phyloP scores from a whole-genome alignment of 2,888 invertebrate genomes.

The Limenitis camilla region DNA sequence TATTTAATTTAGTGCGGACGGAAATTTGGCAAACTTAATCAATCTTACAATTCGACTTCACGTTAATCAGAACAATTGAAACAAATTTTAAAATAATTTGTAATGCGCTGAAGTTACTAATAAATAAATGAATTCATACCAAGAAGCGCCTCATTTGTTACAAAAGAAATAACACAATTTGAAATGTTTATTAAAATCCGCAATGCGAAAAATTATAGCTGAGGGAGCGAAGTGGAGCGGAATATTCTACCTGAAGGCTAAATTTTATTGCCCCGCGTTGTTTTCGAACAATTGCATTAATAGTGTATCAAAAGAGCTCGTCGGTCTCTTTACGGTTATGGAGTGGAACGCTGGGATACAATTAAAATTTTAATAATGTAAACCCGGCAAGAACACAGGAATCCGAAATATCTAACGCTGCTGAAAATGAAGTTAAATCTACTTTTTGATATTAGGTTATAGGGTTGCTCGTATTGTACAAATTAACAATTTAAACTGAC shows the following conservation, averaged over 20 bases:
- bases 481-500: too few species aligned
- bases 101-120: too few species aligned
- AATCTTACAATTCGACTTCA: too few species aligned
- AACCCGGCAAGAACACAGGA: conserved; percentile 47
- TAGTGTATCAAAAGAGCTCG: conserved; percentile 66
- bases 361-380: conserved; percentile 69
- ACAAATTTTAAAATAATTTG: too few species aligned
- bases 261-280: conserved; percentile 65
- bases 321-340: conserved; percentile 60
- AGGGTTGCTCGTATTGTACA: too few species aligned
- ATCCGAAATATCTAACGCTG: conserved; percentile 27
- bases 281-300: conserved; percentile 74
- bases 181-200: conserved; percentile 49
- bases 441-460: too few species aligned
- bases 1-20: too few species aligned
- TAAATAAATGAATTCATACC: conserved; percentile 16
- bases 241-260: conserved; percentile 67
- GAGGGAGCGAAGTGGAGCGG: conserved; percentile 56
- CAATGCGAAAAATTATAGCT: conserved; percentile 71
- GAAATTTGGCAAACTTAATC: too few species aligned
- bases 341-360: conserved; percentile 51
- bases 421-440: not conserved
- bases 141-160: conserved; percentile 23
- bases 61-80: too few species aligned
- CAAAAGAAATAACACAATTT: conserved; percentile 31